These are phyloP conservation scores for Syndactyla subalaris DNA, from an alignment of 2,797 vertebrate species.

Conservation along the genomic window DNA sequence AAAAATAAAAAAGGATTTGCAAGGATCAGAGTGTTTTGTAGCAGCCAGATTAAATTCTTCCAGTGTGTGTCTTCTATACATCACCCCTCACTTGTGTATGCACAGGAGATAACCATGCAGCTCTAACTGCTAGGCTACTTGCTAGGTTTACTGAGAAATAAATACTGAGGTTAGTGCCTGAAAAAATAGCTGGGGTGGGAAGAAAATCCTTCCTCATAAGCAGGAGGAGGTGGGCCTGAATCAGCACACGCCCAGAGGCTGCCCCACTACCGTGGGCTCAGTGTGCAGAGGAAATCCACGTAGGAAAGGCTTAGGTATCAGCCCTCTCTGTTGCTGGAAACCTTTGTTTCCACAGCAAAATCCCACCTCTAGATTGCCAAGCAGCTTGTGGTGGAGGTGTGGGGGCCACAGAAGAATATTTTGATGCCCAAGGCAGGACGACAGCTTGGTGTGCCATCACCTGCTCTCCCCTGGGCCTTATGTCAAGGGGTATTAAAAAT, in stretches of 20 bases:
- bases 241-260: not conserved
- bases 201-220: not conserved
- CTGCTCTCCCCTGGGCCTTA: not conserved
- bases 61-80: not conserved
- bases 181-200: not conserved
- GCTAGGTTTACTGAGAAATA: not conserved
- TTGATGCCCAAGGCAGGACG: not conserved
- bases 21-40: not conserved
- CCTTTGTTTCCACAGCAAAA: not conserved
- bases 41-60: not conserved
- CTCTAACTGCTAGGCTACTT: not conserved
- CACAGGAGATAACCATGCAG: not conserved
- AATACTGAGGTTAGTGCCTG: not conserved
- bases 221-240: not conserved
- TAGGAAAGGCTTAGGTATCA: not conserved
- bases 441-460: not conserved
- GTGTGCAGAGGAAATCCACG: accelerated
- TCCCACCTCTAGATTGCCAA: not conserved
- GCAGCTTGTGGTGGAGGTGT: not conserved
- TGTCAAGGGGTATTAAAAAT: not conserved
- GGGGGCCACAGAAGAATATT: not conserved
- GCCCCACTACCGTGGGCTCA: accelerated
- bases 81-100: not conserved
- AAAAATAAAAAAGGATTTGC: not conserved
- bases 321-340: not conserved